Evolutionary conservation across 2,113 vertebrate species (phyloP).

Genomic region (Cyprinodon variegatus): DNA sequence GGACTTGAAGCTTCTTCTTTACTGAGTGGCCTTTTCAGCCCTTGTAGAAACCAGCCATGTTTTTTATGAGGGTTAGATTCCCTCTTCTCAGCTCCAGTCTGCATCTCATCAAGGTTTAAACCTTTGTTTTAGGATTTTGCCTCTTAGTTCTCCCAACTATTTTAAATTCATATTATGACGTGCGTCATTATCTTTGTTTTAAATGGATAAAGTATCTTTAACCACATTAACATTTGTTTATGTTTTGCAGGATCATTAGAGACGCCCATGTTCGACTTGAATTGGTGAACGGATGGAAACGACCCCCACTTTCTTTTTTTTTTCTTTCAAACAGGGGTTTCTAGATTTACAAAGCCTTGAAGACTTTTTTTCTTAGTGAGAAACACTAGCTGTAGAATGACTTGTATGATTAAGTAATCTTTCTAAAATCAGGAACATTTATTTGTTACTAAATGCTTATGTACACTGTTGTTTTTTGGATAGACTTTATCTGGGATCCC

Average conservation of each 20-base stretch:
- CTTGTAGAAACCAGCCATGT: background rate
- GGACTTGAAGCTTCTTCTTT: background rate
- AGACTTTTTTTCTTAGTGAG: slow-evolving; percentile 93
- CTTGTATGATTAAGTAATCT: slow-evolving; percentile 88
- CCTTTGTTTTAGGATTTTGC: background rate
- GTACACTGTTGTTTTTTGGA: slow-evolving; percentile 86
- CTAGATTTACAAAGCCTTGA: slow-evolving; percentile 96
- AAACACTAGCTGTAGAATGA: slow-evolving; percentile 99
- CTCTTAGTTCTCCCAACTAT: background rate
- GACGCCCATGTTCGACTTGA: slow-evolving; percentile 76
- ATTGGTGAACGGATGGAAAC: slow-evolving; percentile 83
- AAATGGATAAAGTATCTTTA: background rate
- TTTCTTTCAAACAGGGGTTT: slow-evolving; percentile 88
- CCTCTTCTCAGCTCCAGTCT: background rate
- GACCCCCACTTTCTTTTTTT: slow-evolving; percentile 82
- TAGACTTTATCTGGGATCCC: slow-evolving; percentile 82
- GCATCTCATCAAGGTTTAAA: background rate
- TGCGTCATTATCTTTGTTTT: background rate
- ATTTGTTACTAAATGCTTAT: slow-evolving; percentile 90
- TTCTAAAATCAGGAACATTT: slow-evolving; percentile 90
- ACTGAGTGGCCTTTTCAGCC: background rate
- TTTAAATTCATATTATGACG: background rate
- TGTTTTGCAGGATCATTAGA: slow-evolving; percentile 91
- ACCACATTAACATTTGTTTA: slow-evolving; percentile 2
- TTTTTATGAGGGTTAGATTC: background rate